Evolutionary conservation across 2,113 vertebrate species (phyloP).

Genomic region (Tursiops truncatus): DNA sequence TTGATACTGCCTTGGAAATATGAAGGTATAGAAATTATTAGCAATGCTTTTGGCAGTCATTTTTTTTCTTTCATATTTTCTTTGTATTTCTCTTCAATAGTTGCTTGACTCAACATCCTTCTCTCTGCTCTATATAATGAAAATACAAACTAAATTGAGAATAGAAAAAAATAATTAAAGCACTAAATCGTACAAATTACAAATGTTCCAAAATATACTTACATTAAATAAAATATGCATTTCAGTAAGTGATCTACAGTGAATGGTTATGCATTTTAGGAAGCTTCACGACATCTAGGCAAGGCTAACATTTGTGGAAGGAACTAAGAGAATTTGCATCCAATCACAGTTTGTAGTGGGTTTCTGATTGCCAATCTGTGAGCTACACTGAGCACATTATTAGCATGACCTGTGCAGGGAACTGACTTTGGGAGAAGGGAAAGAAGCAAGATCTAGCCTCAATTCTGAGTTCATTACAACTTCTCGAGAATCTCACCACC

Average conservation of each 20-base stretch:
- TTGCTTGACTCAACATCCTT: constrained; percentile 54
- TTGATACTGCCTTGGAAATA: not conserved
- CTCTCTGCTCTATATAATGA: constrained; percentile 77
- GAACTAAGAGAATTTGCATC: constrained; percentile 51
- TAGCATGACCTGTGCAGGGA: constrained; percentile 57
- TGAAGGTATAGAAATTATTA: not conserved
- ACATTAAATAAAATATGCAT: constrained; percentile 72
- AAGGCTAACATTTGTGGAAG: not conserved
- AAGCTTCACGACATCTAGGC: constrained; percentile 12
- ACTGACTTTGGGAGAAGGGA: not conserved
- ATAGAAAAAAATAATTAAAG: constrained; percentile 74
- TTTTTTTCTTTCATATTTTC: constrained; percentile 53
- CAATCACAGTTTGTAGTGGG: constrained; percentile 66
- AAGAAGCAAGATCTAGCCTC: constrained; percentile 73
- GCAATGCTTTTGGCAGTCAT: not conserved
- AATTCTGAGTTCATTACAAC: constrained; percentile 67
- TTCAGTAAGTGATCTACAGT: constrained; percentile 66
- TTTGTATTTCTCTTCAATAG: constrained; percentile 72
- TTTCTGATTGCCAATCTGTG: constrained; percentile 72
- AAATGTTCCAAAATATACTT: constrained; percentile 77
- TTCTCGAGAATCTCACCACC: constrained; percentile 57
- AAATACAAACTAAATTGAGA: constrained; percentile 74
- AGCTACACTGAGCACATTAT: constrained; percentile 58
- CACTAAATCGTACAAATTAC: constrained; percentile 74
- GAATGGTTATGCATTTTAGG: constrained; percentile 48